Base-by-base conservation (phyloP, 92 coral and sea anemone species). In the Palythoa heliodiscus region DNA sequence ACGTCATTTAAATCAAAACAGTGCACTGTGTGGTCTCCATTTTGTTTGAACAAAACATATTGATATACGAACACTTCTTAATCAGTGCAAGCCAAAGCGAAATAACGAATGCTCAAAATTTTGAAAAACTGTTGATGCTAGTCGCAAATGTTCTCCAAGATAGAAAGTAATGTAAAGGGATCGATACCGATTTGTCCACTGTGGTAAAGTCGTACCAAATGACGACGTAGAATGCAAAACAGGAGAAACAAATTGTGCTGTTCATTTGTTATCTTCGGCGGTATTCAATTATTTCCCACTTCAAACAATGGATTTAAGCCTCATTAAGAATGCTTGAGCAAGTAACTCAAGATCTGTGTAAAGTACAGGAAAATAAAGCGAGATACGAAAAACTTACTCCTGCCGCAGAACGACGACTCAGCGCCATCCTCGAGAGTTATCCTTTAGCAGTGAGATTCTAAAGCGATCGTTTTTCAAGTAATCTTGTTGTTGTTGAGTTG, bases 201-300 rank as follows among this genome's bases (percentile, higher is more conserved):
- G 23, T 1, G 13, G 39, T 22, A 15, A 80, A 29, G 23, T 0
- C 73, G 38, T 29, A 11, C 10, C 69, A n/a, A 63, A 66, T 19
- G 29, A n/a, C 3, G 43, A 4, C 20, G 47, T 66, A 47, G 40
- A 66, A 16, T 66, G 74, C 74, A 64, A 57, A 77, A 66, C 84
- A 80, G 84, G 12, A 40, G 19, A 80, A 80, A 53, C 10, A 15
- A 39, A 48, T 3, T 4, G 15, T 61, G 84, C 23, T 48, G 74
- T 7, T 48, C 84, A 48, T 68, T 78, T 60, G 16, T 66, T 0
- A 80, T 47, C 63, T 80, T 73, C 35, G 10, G 47, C 20, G 58
- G 84, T 80, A 80, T 80, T 64, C 74, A 80, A 80, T 4, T 63
- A n/a, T 63, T 78, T 78, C 37, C 39, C n/a, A 47, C 60, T 64